A percentile compares a stretch with the other conserved stretches of the same genome.
phyloP scores from a whole-genome alignment of 2,113 vertebrate genomes.

The Lanius ludovicianus region DNA sequence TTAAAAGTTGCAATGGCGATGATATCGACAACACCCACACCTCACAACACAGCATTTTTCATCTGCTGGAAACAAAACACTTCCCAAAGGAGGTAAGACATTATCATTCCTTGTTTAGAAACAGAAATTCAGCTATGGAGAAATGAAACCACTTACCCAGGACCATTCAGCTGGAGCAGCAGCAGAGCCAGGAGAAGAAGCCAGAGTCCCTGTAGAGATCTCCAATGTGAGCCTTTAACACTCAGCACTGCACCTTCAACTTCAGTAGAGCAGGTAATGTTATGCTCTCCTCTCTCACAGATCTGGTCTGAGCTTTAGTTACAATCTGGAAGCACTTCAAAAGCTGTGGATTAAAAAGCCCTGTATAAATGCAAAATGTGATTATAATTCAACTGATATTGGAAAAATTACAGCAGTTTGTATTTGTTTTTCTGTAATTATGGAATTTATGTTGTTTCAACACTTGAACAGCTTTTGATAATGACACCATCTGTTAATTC shows the following conservation, averaged over 20 bases:
- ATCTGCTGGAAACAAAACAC: background rate
- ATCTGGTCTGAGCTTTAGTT: background rate
- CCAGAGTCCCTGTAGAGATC: background rate
- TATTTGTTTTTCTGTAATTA: constrained; percentile 52
- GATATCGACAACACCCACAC: background rate
- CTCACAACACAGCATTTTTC: background rate
- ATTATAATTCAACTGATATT: constrained; percentile 45
- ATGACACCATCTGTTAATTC: constrained; percentile 68
- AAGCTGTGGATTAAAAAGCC: constrained; percentile 23
- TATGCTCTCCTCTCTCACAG: background rate
- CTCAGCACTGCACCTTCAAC: fast-evolving
- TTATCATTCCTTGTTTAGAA: background rate
- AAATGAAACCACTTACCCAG: background rate
- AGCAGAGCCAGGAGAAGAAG: background rate
- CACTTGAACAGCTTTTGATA: constrained; percentile 65
- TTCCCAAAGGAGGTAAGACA: background rate
- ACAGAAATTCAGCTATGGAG: background rate
- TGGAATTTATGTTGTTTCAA: constrained; percentile 57
- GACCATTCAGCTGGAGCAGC: background rate
- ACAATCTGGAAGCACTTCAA: constrained; percentile 1
- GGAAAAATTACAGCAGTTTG: constrained; percentile 41
- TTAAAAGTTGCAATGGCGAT: fast-evolving
- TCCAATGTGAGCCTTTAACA: background rate
- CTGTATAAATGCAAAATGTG: background rate
- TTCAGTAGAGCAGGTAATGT: background rate